These are phyloP conservation scores for Mythimna ferrago DNA, from an alignment of 2,888 invertebrate genomes.

Conservation along the genomic window DNA sequence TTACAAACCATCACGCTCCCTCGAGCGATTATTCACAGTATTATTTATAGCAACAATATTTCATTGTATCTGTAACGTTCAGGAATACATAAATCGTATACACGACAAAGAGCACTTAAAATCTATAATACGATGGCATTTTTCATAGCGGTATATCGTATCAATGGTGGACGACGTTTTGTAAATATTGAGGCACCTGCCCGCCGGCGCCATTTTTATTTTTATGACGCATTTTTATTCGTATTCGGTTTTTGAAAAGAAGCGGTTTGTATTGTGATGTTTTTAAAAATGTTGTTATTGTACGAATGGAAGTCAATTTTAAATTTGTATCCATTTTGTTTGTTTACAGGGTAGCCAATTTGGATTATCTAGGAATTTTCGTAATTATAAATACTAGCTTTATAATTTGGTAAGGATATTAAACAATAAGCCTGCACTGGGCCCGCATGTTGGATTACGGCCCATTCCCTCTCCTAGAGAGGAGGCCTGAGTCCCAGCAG, in stretches of 20 bases:
- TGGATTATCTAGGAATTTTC: too few relatives aligned
- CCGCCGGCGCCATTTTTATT: slow-evolving; percentile 62
- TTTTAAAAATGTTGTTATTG: neutral
- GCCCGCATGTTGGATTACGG: too few relatives aligned
- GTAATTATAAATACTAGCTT: too few relatives aligned
- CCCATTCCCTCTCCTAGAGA: too few relatives aligned
- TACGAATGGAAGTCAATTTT: neutral
- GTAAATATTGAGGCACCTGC: slow-evolving; percentile 75
- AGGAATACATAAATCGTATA: slow-evolving; percentile 63
- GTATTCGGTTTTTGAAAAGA: slow-evolving; percentile 39
- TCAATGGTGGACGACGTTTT: slow-evolving; percentile 59
- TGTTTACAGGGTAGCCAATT: neutral
- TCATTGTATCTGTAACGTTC: slow-evolving; percentile 62
- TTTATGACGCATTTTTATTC: slow-evolving; percentile 58
- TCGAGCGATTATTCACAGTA: slow-evolving; percentile 66
- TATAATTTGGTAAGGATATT: too few relatives aligned
- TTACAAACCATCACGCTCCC: slow-evolving; percentile 51
- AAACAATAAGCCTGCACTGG: too few relatives aligned
- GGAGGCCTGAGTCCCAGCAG: too few relatives aligned
- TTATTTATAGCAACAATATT: slow-evolving; percentile 70
- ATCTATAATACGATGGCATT: slow-evolving; percentile 67
- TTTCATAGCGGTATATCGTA: slow-evolving; percentile 68
- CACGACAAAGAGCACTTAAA: slow-evolving; percentile 64
- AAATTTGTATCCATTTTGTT: neutral
- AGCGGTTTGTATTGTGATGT: slow-evolving; percentile 5